Base-by-base conservation (phyloP, 2,888 invertebrate genomes). In the Piscicola geometra region DNA sequence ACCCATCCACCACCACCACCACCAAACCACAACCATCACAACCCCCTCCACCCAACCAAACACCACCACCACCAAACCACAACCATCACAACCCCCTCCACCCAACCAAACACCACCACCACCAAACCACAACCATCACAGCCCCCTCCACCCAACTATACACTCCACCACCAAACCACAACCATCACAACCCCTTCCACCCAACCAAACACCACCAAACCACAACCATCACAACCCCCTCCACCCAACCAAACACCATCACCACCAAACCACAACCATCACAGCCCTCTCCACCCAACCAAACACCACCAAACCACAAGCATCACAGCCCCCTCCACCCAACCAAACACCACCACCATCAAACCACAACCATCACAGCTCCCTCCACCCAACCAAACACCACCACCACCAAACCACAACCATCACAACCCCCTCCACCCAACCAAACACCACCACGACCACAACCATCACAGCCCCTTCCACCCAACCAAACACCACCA, bases 141-240 rank as follows among this genome's bases (percentile, higher is more conserved):
- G 9, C 41, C 5, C 5, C 41, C 5, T 41, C 15, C 15, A 5
- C 5, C 5, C 41, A 5, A 41, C 41, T 9, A 5, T 64, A 15
- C 15, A 15, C 52, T 67, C 33, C 32, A 35, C 25, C 35, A 35
- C 25, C 21, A 12, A 3, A 3, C 18, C 78, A 96, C 41, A 5
- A 5, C 5, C 5, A 5, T 41, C 15, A 5, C 5, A 5, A 41
- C 5, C 41, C 41, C 41, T 41, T 9, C 41, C 41, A 41, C 5
- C 41, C 5, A 9, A 9, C 15, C 41, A 41, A 41, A 5, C 41
- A 41, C 41, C 5, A 5, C 21, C 21, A n/a, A n/a, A 21, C 21
- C 52, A 32, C 33, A 32, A 35, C 25, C 35, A 35, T 15, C 21
- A 12, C 25, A 3, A 32, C 78, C 41, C 41, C 41, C 15, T 9